Base-by-base conservation (phyloP, 2,888 invertebrate genomes). In the Dryobota labecula region DNA sequence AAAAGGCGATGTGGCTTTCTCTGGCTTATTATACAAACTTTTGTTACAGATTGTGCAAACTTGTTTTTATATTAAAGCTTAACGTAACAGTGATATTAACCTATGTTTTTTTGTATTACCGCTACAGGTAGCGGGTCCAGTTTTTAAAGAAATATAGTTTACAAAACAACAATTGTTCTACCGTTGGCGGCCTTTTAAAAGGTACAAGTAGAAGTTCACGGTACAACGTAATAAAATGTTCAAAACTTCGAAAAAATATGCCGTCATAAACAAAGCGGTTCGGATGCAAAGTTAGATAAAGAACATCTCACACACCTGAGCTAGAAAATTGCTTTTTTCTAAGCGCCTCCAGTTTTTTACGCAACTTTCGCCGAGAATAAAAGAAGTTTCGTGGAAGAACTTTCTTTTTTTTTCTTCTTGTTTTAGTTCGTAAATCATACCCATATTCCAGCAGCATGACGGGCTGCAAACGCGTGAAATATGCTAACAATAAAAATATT, bases 231-330 rank as follows among this genome's bases (percentile, higher is more conserved):
- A 95, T 94, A 96, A 95, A 96, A 95, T 93, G 95, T 92, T 94
- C 92, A 94, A 95, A 96, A 95, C 90, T 95, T 95, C 84, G 92
- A 93, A 95, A 95, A 95, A 95, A 95, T 95, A 94, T 93, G 92
- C 92, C 93, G 88, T 90, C 94, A 93, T 95, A 96, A 96, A 96
- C 94, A 95, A 96, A 94, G 88, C 92, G 88, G 93, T 94, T 94
- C 94, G 95, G 96, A 96, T 96, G 96, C 94, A 95, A 96, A 96
- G 94, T 96, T 95, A 96, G 96, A 96, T 96, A 96, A 96, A 95
- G 94, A 96, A 96, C 95, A 95, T 95, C 95, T 94, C 92, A 95
- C 95, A 95, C 96, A 96, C 96, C 96, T 96, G 96, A 96, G 96
- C 95, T 96, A 95, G 96, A 92, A 96, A 96, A 96, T 96, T 96